phyloP scores from a whole-genome alignment of 2,888 invertebrate species.

The Caenorhabditis sp. region DNA sequence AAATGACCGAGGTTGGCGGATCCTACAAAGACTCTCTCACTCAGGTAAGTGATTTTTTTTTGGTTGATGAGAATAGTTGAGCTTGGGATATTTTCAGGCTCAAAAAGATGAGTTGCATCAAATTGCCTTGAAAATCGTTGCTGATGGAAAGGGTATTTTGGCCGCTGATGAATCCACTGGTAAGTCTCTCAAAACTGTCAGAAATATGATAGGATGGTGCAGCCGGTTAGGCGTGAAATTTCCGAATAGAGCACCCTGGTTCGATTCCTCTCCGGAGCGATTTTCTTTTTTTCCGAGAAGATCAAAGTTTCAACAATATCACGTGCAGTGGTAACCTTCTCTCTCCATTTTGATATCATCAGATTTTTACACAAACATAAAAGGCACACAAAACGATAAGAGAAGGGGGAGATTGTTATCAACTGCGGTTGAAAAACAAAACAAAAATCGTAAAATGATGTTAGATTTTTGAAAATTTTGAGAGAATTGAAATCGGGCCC shows the following conservation, averaged over 20 bases:
- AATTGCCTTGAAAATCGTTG: conserved; percentile 56
- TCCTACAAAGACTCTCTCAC: conserved; percentile 60
- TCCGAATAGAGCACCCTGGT: too few relatives aligned
- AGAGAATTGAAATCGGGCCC: background rate
- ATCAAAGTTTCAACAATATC: background rate
- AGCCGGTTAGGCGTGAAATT: too few relatives aligned
- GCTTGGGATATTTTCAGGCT: conserved; percentile 15
- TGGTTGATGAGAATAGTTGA: background rate
- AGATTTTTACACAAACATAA: conserved; percentile 19
- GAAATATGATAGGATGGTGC: too few relatives aligned
- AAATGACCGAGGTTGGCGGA: conserved; percentile 67
- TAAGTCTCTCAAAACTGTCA: conserved; percentile 11
- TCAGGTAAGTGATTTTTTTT: conserved; percentile 31
- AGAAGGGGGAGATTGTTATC: conserved; percentile 13
- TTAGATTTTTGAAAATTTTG: background rate
- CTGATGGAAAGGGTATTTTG: conserved; percentile 62
- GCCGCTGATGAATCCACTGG: conserved; percentile 66
- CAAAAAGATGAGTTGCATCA: conserved; percentile 54
- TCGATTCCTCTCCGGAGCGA: too few relatives aligned
- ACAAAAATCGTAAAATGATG: background rate
- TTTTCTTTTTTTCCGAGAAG: too few relatives aligned
- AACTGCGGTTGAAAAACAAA: conserved; percentile 2
- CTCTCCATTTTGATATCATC: background rate
- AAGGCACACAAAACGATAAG: conserved; percentile 13
- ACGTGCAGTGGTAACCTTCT: background rate